phyloP scores from a whole-genome alignment of 2,113 vertebrate genomes.

The Paraplagusia blochii region DNA sequence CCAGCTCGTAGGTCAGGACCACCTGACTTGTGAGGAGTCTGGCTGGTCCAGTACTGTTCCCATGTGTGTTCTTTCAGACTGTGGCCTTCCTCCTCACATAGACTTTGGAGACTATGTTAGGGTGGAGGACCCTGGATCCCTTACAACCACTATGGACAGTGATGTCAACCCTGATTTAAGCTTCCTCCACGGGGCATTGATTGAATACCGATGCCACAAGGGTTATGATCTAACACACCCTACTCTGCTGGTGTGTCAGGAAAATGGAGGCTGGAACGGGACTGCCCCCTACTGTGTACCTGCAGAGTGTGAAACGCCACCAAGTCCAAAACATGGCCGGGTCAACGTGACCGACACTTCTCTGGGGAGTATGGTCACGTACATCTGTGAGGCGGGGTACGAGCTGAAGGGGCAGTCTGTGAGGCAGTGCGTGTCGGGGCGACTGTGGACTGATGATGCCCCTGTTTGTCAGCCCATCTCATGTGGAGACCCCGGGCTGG shows the following conservation, averaged over 20 bases:
- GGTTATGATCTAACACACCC: conserved; percentile 84
- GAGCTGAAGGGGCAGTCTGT: conserved; percentile 78
- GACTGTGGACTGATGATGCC: conserved; percentile 81
- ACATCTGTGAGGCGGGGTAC: conserved; percentile 85
- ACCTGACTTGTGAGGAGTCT: conserved; percentile 89
- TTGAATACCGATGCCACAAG: conserved; percentile 83
- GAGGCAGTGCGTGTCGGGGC: conserved; percentile 82
- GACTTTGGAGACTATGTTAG: conserved; percentile 90
- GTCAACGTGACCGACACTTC: conserved; percentile 81
- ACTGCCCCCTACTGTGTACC: conserved; percentile 85
- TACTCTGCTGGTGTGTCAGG: conserved; percentile 82
- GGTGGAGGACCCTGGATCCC: conserved; percentile 36
- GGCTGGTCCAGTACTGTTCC: conserved; percentile 91
- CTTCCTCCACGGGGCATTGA: conserved; percentile 82
- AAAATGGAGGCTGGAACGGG: conserved; percentile 93
- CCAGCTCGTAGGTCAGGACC: conserved; percentile 87
- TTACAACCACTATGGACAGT: conserved; percentile 8
- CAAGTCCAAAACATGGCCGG: conserved; percentile 80
- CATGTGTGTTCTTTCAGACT: conserved; percentile 84
- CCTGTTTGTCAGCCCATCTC: conserved; percentile 79
- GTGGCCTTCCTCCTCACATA: conserved; percentile 93
- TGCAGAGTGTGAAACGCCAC: conserved; percentile 80
- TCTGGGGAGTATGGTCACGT: conserved; percentile 76
- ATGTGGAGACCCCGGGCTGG: conserved; percentile 75
- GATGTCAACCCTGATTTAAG: conserved; percentile 47